Base-by-base conservation (phyloP, 2,113 vertebrate species). In the Hippopotamus amphibius region DNA sequence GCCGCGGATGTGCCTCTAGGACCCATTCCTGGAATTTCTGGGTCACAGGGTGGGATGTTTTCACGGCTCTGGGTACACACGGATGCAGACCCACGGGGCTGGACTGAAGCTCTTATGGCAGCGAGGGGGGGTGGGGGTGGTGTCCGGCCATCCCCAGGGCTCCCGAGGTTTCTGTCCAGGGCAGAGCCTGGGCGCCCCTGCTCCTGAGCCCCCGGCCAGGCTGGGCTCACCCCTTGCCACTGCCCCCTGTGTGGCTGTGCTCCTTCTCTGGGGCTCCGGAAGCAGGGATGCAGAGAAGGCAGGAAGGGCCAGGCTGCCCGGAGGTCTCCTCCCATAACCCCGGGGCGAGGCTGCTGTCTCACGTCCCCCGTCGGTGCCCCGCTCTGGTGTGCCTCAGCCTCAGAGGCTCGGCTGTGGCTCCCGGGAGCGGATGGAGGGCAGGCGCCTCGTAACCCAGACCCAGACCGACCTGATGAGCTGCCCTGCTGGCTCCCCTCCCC, bases 341-440 rank as follows among this genome's bases (percentile, higher is more conserved):
- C 55, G 3, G 10, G 26, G 5, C 0, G 7, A 26, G 30, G 59
- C 14, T 48, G 8, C 8, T 28, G 14, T 11, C 61, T 10, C 28
- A 4, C 0, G 48, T 71, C 61, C 33, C n/a, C 28, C 0, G 0
- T 46, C 1, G 4, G 28, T 17, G 21, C 65, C 33, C 43, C 6
- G 22, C 0, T 13, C 16, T 9, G 26, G 37, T 13, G 16, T 33
- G 1, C 10, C 69, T 17, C 26, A 53, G n/a, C 65, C 28, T 30
- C 8, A 0, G 41, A 21, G 30, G 41, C n/a, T 11, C 4, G 0
- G 22, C 30, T 2, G 65, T 6, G 11, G 43, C 77, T 55, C 28
- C n/a, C 0, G 0, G 48, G 65, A 57, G 84, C 19, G 3, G 0
- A 26, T 3, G 2, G 55, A 61, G 12, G 48, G 19, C 0, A 5